Evolutionary conservation across 2,797 vertebrate species (phyloP), one percentile per base, ranked within the genome.

Genomic region (Microctenopoma stevenorrisi): DNA sequence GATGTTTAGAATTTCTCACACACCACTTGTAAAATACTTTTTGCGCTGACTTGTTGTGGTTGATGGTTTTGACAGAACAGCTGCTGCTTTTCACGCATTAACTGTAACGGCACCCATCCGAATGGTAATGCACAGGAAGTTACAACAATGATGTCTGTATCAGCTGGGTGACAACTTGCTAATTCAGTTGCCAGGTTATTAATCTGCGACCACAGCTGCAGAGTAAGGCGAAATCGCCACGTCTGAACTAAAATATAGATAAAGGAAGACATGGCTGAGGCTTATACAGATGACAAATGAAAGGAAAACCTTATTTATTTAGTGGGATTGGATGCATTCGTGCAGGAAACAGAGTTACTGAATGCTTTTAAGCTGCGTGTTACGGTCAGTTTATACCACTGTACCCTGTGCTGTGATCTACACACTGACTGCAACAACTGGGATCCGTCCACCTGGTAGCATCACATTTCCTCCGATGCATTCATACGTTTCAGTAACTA

Each of bases 51-150:
- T 64, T 61, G 37, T 66, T 72, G 61, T 48, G 40, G 13, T 68
- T 50, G 49, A 14, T 58, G 67, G 61, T 79, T 88, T 74, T 72
- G 53, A 62, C 62, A 49, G 51, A 73, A 28, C 51, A 67, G 69
- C 76, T 67, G 72, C 47, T 74, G 67, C 9, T 64, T 81, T 78
- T 69, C 40, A 53, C 76, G 81, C 76, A 73, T 52, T 83, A 76
- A 51, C 51, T 52, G 12, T 52, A 7, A 66, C 72, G 55, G 48
- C 50, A 8, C 2, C 18, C 37, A 26, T 16, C 37, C 33, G 12
- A 48, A 42, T 2, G 51, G 16, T 7, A 5, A n/a, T 11, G 53
- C 47, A 7, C 7, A 28, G 28, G 22, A 44, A 50, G 4, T n/a
- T 14, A 52, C 28, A 64, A 52, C n/a, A 42, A 37, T 12, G 26